Conservation (phyloP, 2,797 vertebrate species). For the Eupleurogrammus muticus region DNA sequence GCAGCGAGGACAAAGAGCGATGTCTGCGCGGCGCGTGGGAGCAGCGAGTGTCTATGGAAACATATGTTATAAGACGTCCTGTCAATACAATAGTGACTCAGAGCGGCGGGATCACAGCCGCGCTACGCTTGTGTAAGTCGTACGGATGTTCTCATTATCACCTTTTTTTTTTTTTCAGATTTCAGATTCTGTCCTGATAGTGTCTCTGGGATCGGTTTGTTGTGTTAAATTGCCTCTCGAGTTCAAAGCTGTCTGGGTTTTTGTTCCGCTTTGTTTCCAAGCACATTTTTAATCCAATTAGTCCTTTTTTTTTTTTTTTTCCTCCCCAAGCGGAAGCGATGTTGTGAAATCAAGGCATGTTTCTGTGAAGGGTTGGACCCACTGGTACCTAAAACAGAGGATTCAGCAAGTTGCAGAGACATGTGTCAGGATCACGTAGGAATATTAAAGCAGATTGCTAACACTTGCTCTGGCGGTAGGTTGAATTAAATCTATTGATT, state of each 20-base stretch:
- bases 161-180: slow-evolving; percentile 19
- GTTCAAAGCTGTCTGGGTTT: slow-evolving; percentile 3
- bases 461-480: no score
- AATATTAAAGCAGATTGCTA: no score
- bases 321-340: no score
- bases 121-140: not conserved
- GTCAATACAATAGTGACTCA: slow-evolving; percentile 51
- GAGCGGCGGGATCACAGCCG: slow-evolving; percentile 4
- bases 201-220: not conserved
- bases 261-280: not conserved
- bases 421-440: no score
- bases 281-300: slow-evolving; percentile 10
- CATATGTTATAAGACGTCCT: slow-evolving; percentile 51
- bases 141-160: not conserved
- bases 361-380: not conserved
- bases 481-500: no score
- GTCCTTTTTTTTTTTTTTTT: no score
- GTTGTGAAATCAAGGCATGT: not conserved
- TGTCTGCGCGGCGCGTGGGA: slow-evolving; percentile 25
- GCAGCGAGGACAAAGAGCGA: slow-evolving; percentile 55
- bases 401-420: no score
- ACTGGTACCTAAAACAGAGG: no score
- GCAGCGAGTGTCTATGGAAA: slow-evolving; percentile 68
- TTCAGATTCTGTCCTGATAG: not conserved
- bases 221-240: not conserved